Evolutionary conservation across 1,140 invertebrate genomes (phyloP).

Genomic region (Homalodisca vitripennis): DNA sequence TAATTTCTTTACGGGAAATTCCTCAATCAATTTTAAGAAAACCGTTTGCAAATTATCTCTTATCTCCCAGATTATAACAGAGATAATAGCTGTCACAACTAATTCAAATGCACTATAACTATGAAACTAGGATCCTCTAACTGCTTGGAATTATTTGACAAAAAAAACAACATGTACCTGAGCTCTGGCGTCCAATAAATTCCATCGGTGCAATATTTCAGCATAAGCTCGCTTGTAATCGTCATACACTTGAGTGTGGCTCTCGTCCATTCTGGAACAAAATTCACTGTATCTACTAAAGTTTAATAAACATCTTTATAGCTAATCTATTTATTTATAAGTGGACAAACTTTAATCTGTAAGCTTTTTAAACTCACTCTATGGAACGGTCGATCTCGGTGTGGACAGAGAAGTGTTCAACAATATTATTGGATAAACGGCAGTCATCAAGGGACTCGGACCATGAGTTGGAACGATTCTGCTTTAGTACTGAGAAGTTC

Average conservation of each 20-base stretch:
- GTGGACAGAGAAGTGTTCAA: constrained; percentile 35
- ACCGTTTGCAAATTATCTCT: too few relatives aligned
- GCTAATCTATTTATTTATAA: too few relatives aligned
- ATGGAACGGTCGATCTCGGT: constrained; percentile 32
- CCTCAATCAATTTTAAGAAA: too few relatives aligned
- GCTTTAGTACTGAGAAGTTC: constrained; percentile 65
- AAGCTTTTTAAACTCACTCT: constrained; percentile 34
- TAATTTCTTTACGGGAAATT: too few relatives aligned
- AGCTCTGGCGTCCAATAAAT: constrained; percentile 77
- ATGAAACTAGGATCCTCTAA: too few relatives aligned
- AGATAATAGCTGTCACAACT: too few relatives aligned
- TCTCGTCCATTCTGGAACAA: constrained; percentile 54
- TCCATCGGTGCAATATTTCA: constrained; percentile 83
- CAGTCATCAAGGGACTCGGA: constrained; percentile 79
- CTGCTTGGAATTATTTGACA: too few relatives aligned
- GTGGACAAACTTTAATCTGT: too few relatives aligned
- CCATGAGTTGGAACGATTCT: constrained; percentile 84
- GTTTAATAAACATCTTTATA: too few relatives aligned
- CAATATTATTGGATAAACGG: constrained; percentile 45
- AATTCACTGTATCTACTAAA: too few relatives aligned
- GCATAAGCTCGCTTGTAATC: constrained; percentile 85
- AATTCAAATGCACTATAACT: too few relatives aligned
- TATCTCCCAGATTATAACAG: too few relatives aligned
- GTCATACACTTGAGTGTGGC: constrained; percentile 67
- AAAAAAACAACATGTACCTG: constrained; percentile 56